Percentiles rank a stretch among this genome's conserved stretches.
Conservation (phyloP, 2,113 vertebrate species). For the Connochaetes taurinus region DNA sequence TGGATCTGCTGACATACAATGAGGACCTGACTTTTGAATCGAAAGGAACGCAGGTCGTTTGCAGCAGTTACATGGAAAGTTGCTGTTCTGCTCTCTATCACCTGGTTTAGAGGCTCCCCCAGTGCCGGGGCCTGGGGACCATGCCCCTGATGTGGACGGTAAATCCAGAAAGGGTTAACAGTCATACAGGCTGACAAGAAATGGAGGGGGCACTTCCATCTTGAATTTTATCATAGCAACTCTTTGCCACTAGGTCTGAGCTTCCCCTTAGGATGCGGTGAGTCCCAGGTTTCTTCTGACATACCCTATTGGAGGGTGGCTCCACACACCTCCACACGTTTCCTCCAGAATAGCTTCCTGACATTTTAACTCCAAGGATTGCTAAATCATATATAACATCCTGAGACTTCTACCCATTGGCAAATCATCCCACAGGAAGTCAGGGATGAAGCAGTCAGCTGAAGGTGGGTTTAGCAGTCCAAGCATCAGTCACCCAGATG, state of each 20-base stretch:
- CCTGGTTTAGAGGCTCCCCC: neutral
- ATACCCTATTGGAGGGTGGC: neutral
- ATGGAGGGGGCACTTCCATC: neutral
- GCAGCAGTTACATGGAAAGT: rapidly evolving
- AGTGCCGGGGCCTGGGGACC: no score
- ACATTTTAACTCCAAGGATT: neutral
- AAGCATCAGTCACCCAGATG: neutral
- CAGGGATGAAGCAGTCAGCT: neutral
- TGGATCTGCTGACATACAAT: no score
- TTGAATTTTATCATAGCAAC: neutral
- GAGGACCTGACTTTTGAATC: neutral
- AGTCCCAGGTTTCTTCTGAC: neutral
- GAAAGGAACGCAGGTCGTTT: neutral
- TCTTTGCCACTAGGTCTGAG: neutral
- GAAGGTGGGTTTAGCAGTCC: neutral
- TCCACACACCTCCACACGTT: neutral
- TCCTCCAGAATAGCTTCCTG: neutral
- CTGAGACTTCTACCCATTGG: neutral
- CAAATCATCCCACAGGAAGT: neutral
- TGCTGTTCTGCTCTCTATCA: neutral
- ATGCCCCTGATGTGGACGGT: neutral
- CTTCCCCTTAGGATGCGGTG: neutral
- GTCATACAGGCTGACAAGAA: neutral
- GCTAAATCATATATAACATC: neutral
- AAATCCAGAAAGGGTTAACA: neutral